phyloP scores from a whole-genome alignment of 2,797 vertebrate genomes.

The Sebastes steindachneri region DNA sequence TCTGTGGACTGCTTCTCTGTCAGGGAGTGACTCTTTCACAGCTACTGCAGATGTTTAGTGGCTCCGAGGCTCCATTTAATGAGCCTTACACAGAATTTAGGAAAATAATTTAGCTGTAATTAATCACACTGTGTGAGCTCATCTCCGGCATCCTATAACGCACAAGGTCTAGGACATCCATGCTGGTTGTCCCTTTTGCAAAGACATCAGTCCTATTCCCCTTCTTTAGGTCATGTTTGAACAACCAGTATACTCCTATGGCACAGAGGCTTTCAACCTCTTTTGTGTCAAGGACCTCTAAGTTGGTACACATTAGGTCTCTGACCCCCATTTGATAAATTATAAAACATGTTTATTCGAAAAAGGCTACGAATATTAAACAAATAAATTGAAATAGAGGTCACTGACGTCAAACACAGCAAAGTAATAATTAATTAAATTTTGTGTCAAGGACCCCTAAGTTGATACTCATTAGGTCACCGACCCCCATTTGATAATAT shows the following conservation, averaged over 20 bases:
- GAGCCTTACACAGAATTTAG: slow-evolving; percentile 31
- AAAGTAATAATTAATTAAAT: not conserved
- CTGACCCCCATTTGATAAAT: no score
- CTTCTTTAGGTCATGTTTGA: not conserved
- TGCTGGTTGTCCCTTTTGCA: not conserved
- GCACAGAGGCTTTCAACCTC: no score
- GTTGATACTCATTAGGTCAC: no score
- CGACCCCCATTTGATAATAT: no score
- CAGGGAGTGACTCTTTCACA: slow-evolving; percentile 4
- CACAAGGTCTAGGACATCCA: slow-evolving; percentile 32
- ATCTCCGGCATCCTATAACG: not conserved
- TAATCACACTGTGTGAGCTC: slow-evolving; percentile 48
- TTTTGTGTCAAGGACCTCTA: no score
- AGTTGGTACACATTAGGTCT: no score
- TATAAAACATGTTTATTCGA: slow-evolving; percentile 2
- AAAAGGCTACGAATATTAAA: not conserved
- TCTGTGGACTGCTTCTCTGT: not conserved
- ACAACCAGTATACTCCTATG: not conserved
- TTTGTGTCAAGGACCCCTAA: no score
- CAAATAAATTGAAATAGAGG: slow-evolving; percentile 1
- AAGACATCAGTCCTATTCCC: not conserved
- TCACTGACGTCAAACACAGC: not conserved
- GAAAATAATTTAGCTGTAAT: slow-evolving; percentile 43
- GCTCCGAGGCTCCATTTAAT: slow-evolving; percentile 40
- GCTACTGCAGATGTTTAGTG: slow-evolving; percentile 26